These are phyloP conservation scores for Pelusios castaneus DNA, from an alignment of 2,113 vertebrate species.

Conservation along the genomic window DNA sequence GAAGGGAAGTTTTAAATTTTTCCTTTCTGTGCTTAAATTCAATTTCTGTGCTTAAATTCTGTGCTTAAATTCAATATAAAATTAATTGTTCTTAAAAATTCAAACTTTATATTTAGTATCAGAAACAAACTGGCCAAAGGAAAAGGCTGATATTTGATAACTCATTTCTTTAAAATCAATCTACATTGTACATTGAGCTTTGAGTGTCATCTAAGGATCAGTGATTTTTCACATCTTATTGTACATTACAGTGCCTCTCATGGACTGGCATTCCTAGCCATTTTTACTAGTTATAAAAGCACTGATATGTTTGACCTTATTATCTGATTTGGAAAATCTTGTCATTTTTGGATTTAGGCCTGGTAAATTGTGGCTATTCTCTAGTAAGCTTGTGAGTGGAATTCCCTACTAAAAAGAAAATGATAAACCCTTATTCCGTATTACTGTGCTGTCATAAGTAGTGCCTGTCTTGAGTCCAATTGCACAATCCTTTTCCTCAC, in stretches of 20 bases:
- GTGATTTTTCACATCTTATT: slow-evolving; percentile 15
- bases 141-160: neutral
- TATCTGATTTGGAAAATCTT: slow-evolving; percentile 39
- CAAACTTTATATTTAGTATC: neutral
- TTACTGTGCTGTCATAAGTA: neutral
- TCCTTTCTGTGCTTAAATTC: neutral
- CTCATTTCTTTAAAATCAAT: neutral
- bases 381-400: slow-evolving; percentile 32
- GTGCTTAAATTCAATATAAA: neutral
- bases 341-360: neutral
- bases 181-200: neutral
- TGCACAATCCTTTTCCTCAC: neutral
- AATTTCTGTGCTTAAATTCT: too few species aligned
- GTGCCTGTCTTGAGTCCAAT: slow-evolving; percentile 12
- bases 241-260: neutral
- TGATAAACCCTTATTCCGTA: neutral
- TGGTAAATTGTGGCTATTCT: slow-evolving; percentile 48
- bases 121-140: neutral
- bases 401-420: slow-evolving; percentile 43
- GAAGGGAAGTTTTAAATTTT: neutral
- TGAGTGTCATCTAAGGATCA: slow-evolving; percentile 11
- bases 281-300: slow-evolving; percentile 58
- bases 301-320: slow-evolving; percentile 14
- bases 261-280: slow-evolving; percentile 13
- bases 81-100: neutral